These are phyloP conservation scores for Tetramorium alpestre DNA, from an alignment of 1,140 invertebrate species.

Conservation along the genomic window DNA sequence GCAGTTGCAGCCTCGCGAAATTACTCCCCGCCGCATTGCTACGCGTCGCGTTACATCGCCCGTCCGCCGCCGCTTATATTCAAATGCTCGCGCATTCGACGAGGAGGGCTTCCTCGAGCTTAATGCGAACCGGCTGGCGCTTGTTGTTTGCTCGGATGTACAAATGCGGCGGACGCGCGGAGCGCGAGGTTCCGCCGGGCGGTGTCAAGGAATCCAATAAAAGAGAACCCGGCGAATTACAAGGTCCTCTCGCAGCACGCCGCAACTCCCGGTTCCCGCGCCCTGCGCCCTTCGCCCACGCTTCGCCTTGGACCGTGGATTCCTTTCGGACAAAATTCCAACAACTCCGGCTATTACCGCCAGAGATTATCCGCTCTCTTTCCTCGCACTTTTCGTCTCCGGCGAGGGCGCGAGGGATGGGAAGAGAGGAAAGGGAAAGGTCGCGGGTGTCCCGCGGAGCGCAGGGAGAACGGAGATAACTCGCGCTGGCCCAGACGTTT, in stretches of 20 bases:
- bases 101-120: not conserved
- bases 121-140: conserved; percentile 28
- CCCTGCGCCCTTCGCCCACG: not conserved
- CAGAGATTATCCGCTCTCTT: conserved; percentile 63
- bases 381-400: not conserved
- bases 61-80: conserved; percentile 23
- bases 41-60: not conserved
- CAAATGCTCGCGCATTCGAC: conserved; percentile 28
- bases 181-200: conserved; percentile 12
- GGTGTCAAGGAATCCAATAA: conserved; percentile 55
- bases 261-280: not conserved
- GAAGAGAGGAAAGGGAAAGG: not conserved
- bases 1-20: not conserved
- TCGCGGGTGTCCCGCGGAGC: not conserved
- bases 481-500: conserved; percentile 53
- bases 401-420: too few relatives aligned
- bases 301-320: not conserved
- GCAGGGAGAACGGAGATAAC: conserved; percentile 28
- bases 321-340: conserved; percentile 62
- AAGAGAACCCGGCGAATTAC: conserved; percentile 62
- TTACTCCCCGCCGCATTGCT: not conserved
- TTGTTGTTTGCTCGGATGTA: conserved; percentile 33
- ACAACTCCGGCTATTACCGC: conserved; percentile 52
- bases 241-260: conserved; percentile 21
- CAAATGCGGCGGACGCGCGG: conserved; percentile 41